Percentiles rank a stretch among this genome's conserved stretches.
These are phyloP conservation scores for Danio tinwini DNA, from an alignment of 2,797 vertebrate species.

Conservation along the genomic window DNA sequence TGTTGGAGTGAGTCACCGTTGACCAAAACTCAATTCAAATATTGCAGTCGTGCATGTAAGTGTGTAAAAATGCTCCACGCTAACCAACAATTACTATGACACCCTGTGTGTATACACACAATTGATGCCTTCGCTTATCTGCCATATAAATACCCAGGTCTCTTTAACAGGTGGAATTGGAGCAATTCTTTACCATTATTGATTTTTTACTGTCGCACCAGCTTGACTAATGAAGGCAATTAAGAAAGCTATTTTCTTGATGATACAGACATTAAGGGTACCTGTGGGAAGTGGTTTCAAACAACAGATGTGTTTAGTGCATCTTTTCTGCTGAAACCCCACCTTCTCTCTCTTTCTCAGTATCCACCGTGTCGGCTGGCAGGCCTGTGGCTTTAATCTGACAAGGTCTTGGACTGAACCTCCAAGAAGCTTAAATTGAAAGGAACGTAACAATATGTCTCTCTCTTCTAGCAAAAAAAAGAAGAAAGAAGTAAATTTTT, in stretches of 20 bases:
- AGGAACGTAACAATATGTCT: constrained; percentile 43
- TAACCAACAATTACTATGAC: constrained; percentile 48
- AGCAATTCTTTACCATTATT: constrained; percentile 64
- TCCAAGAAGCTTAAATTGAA: constrained; percentile 44
- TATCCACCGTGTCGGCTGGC: constrained; percentile 23
- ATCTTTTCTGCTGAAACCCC: constrained; percentile 48
- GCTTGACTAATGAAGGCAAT: constrained; percentile 68
- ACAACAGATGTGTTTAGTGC: constrained; percentile 63
- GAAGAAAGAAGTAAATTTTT: constrained; percentile 3
- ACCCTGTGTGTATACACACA: constrained; percentile 29
- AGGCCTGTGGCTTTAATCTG: constrained; percentile 51
- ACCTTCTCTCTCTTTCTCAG: neutral
- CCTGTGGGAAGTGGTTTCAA: constrained; percentile 61
- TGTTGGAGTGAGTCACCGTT: constrained; percentile 43
- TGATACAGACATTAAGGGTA: constrained; percentile 68
- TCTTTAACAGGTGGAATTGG: constrained; percentile 61
- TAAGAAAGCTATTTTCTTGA: constrained; percentile 64
- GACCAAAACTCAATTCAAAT: constrained; percentile 54
- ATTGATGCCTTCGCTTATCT: constrained; percentile 50
- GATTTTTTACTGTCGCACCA: constrained; percentile 65
- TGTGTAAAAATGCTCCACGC: constrained; percentile 35
- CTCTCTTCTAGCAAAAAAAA: neutral
- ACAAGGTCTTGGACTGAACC: constrained; percentile 47
- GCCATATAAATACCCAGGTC: constrained; percentile 51
- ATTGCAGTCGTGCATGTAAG: neutral